These are phyloP conservation scores for Hemicrepidius hirtus DNA, from an alignment of 2,888 invertebrate genomes.

Conservation along the genomic window DNA sequence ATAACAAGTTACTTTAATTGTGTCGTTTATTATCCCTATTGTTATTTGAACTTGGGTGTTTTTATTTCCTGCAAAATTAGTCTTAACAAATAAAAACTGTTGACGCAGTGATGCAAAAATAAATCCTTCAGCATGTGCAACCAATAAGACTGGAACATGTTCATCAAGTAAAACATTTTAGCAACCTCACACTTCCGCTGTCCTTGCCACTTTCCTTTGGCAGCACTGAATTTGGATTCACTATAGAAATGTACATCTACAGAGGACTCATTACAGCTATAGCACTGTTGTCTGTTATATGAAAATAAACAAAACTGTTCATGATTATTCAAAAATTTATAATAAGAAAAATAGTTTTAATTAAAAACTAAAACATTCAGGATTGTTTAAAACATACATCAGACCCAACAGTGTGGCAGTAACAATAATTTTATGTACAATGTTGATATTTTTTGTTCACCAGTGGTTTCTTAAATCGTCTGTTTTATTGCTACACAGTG, in stretches of 20 bases:
- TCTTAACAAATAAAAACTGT: conserved; percentile 16
- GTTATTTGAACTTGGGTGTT: too few species aligned
- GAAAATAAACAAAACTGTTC: background rate
- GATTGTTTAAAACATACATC: background rate
- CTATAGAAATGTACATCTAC: conserved; percentile 35
- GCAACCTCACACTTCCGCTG: background rate
- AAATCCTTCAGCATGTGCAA: too few species aligned
- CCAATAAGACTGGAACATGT: too few species aligned
- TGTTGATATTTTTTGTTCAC: conserved; percentile 30
- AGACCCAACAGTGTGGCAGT: background rate
- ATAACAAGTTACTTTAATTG: too few species aligned
- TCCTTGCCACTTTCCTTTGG: conserved; percentile 5
- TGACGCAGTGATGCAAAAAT: background rate
- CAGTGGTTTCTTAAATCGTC: conserved; percentile 39
- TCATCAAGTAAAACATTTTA: too few species aligned
- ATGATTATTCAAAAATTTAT: background rate
- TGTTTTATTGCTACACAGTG: conserved; percentile 58
- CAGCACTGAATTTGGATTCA: conserved; percentile 24
- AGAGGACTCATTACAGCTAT: conserved; percentile 16
- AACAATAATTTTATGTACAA: conserved; percentile 6
- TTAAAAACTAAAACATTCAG: background rate
- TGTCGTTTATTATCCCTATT: too few species aligned
- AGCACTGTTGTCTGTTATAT: conserved; percentile 12
- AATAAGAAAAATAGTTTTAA: background rate
- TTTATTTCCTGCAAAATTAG: too few species aligned